These are phyloP conservation scores for Achatina immaculata DNA, from an alignment of 1,140 invertebrate species.

Conservation along the genomic window DNA sequence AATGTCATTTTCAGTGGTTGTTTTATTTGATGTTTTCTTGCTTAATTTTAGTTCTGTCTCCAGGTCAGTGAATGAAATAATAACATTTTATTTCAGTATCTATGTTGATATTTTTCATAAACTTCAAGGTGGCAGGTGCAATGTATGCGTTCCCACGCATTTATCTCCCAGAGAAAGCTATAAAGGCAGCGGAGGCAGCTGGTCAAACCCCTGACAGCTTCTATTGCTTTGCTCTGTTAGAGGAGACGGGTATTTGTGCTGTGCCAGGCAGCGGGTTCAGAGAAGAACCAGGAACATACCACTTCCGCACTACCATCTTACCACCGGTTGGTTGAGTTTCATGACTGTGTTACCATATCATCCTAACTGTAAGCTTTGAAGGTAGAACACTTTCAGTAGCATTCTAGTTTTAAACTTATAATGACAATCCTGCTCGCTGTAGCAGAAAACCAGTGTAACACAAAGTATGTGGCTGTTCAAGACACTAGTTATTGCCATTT, in stretches of 20 bases:
- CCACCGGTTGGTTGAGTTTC: constrained; percentile 74
- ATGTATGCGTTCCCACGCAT: constrained; percentile 94
- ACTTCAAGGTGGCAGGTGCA: constrained; percentile 77
- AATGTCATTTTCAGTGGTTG: neutral
- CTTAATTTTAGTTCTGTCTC: neutral
- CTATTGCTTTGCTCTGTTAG: constrained; percentile 94
- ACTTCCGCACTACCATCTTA: constrained; percentile 82
- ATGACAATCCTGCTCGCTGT: neutral
- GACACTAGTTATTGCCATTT: too few relatives aligned
- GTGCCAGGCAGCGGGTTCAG: constrained; percentile 96
- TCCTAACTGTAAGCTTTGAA: neutral
- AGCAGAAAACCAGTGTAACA: neutral
- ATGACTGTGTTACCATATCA: too few relatives aligned
- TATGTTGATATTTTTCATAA: neutral
- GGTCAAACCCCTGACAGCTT: constrained; percentile 85
- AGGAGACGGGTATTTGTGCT: constrained; percentile 88
- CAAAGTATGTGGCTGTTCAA: neutral
- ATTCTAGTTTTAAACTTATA: neutral
- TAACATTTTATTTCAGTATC: neutral
- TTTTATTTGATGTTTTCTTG: neutral
- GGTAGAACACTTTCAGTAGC: neutral
- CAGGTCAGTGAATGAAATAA: neutral
- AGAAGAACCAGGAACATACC: constrained; percentile 81
- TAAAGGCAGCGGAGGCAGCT: constrained; percentile 70
- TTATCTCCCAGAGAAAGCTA: constrained; percentile 70